Evolutionary conservation across 2,888 invertebrate species (phyloP).

Genomic region (Rhopalosiphum nymphaeae): DNA sequence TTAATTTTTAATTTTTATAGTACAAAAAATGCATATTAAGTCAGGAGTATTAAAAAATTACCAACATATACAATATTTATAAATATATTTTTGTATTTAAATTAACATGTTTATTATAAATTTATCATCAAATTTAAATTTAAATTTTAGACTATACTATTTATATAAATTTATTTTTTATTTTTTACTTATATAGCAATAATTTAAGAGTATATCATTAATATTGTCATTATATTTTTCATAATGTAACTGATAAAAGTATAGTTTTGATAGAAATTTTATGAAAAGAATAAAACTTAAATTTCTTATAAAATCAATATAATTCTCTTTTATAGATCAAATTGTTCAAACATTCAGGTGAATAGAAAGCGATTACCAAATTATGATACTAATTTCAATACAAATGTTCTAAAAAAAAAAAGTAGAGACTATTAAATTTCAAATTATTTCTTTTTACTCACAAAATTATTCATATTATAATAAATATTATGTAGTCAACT

Average conservation of each 20-base stretch:
- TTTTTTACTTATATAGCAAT: not conserved
- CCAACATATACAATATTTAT: not conserved
- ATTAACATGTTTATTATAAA: not conserved
- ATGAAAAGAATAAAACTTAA: not conserved
- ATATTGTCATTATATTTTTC: not conserved
- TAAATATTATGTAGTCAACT: not conserved
- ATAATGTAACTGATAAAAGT: not conserved
- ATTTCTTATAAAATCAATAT: not conserved
- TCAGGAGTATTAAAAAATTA: not conserved
- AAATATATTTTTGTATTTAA: not conserved
- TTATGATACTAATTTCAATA: not conserved
- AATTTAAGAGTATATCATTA: not conserved
- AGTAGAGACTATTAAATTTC: not conserved
- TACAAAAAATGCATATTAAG: not conserved
- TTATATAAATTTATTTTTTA: not conserved
- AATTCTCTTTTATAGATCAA: not conserved
- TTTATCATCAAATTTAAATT: not conserved
- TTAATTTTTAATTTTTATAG: slow-evolving; percentile 2
- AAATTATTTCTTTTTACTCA: not conserved
- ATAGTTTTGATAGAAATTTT: not conserved
- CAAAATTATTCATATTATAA: not conserved
- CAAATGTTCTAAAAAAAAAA: not conserved
- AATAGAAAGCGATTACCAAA: not conserved
- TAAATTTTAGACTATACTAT: too few relatives aligned
- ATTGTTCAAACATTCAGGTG: not conserved